Base-by-base conservation (phyloP, 2,113 vertebrate species). In the Polyodon spathula region DNA sequence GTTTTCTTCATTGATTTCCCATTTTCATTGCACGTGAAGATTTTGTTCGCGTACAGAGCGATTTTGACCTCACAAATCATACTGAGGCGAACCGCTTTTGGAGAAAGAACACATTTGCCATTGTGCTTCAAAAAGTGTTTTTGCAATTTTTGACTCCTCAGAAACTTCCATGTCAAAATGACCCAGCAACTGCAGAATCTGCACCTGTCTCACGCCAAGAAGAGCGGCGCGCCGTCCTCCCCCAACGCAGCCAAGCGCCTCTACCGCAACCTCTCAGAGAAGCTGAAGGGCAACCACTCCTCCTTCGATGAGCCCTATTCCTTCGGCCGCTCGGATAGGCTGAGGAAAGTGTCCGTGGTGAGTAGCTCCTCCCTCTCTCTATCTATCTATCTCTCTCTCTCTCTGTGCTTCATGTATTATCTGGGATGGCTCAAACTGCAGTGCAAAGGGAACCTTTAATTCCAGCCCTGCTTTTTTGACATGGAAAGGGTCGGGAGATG, bases 131-230 rank as follows among this genome's bases (percentile, higher is more conserved):
- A 4, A n/a, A n/a, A 6, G 16, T 17, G 40, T 43, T 58, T 58
- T 12, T 17, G 15, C n/a, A 1, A 48, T 51, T 9, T 54, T 16
- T 54, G 11, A 3, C 54, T 63, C 60, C 54, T n/a, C 69, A 95
- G 93, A 80, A 84, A 68, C 50, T 66, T 72, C 57, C 43, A 71
- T 2, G 72, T 71, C 64, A 87, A 79, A 16, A 93, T 95, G 94
- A 96, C 89, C 1, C 93, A 95, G 81, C 93, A 95, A 77, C 97
- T 97, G 94, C 94, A 96, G 68, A 95, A 85, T 69, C 77, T 98
- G 14, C 90, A 94, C 68, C 80, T 97, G 66, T 82, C 87, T 10
- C 92, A 93, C 70, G 84, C 67, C 61, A 91, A 91, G 66, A 95
- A 90, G 77, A 84, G 85, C 62, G 85, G 85, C 0, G 64, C 89